Evolutionary conservation across 2,888 invertebrate species (phyloP), one percentile per base, ranked within the genome.

Genomic region (Melanostoma scalare): DNA sequence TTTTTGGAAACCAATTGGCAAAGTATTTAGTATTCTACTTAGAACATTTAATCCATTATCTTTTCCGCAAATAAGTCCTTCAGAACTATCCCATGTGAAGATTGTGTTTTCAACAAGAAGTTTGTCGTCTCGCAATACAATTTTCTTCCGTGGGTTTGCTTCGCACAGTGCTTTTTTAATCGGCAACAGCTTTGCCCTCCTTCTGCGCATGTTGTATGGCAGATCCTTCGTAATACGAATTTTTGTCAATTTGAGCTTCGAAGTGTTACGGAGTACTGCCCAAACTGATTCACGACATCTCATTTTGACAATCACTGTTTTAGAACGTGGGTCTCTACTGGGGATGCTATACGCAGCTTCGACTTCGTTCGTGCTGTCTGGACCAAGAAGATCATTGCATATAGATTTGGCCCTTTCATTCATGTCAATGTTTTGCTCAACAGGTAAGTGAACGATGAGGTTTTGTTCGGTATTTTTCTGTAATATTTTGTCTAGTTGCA

Each of bases 191-290:
- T 67, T 53, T 9, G 67, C 53, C 30, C 44, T 53, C 5, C 6
- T 38, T 38, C 30, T 5, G 6, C 55, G 55, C 3, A 38, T 38
- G 6, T 48, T 63, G 50, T 40, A 50, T 9, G 50, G 63, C 36
- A 63, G 65, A 9, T 65, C 65, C 8, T 65, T 67, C 3, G 10
- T 42, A 9, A 67, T 10, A n/a, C 38, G 65, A 33, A 42, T 53
- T 10, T 67, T 42, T 4, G 65, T 44, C 5, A 9, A 40, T 30
- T 67, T 53, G 8, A 53, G 42, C 10, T 52, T 40, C 31, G 52
- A 52, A 4, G 52, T 33, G 31, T 52, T 52, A 31, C 65, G 65
- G 40, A 65, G 65, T 52, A 52, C 31, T 35, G 63, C 52, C 63
- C 63, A 65, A 33, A 38, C 63, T 8, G 50, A 38, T 65, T 52